Percentiles rank a stretch among this genome's conserved stretches.
Conservation (phyloP, 30 jellyfish, hydroid and myxozoan species). For the Haliclystus octoradiatus region DNA sequence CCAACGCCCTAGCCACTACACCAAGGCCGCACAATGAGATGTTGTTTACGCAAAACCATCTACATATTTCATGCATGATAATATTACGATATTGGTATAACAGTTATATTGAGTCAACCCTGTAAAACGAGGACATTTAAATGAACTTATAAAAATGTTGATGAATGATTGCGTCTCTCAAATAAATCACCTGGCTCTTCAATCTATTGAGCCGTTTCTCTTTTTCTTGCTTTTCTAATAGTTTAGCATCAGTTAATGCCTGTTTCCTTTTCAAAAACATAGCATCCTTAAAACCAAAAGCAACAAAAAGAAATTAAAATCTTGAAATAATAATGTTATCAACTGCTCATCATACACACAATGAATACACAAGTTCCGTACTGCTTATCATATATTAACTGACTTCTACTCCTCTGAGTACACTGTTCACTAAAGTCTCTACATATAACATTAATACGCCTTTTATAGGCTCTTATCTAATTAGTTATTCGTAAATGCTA, state of each 20-base stretch:
- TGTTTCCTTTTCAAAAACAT: slow-evolving; percentile 19
- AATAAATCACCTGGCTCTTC: slow-evolving; percentile 29
- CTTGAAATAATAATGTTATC: not conserved
- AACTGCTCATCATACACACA: not conserved
- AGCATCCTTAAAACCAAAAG: slow-evolving; percentile 17
- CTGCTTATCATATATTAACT: too few relatives aligned
- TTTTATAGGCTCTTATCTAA: too few relatives aligned
- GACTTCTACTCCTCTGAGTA: too few relatives aligned
- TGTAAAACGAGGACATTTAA: too few relatives aligned
- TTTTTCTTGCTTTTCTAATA: slow-evolving; percentile 43
- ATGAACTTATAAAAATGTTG: too few relatives aligned
- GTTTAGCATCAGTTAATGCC: slow-evolving; percentile 23
- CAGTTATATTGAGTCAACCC: not conserved
- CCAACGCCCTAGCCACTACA: too few relatives aligned
- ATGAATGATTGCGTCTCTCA: too few relatives aligned
- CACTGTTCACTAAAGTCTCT: too few relatives aligned
- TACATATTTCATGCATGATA: not conserved
- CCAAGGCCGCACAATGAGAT: not conserved
- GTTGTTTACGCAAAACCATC: not conserved
- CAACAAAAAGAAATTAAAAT: not conserved
- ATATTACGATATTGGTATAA: not conserved
- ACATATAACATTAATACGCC: too few relatives aligned
- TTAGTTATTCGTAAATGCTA: too few relatives aligned
- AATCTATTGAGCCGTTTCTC: slow-evolving; percentile 57
- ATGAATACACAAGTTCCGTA: not conserved